phyloP scores from a whole-genome alignment of 1,140 invertebrate genomes.

The Calycopis cecrops region DNA sequence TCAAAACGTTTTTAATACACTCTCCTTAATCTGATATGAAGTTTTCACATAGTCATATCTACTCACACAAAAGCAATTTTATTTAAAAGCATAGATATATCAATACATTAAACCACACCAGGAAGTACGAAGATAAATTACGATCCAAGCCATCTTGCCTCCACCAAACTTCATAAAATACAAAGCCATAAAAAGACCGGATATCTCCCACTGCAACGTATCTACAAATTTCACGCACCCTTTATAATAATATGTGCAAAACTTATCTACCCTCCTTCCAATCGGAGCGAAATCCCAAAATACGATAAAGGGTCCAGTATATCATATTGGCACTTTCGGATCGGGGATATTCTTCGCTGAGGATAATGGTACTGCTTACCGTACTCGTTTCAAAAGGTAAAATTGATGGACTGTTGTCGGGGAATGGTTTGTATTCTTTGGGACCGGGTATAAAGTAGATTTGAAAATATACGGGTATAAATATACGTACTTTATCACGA shows the following conservation, averaged over 20 bases:
- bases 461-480: too few relatives aligned
- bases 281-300: slow-evolving; percentile 40
- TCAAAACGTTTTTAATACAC: too few relatives aligned
- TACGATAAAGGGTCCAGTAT: slow-evolving; percentile 60
- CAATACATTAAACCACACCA: too few relatives aligned
- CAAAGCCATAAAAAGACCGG: slow-evolving; percentile 33
- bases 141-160: slow-evolving; percentile 1
- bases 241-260: slow-evolving; percentile 55
- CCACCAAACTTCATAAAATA: slow-evolving; percentile 10
- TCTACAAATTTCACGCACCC: slow-evolving; percentile 66
- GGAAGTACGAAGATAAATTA: slow-evolving; percentile 3
- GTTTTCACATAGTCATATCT: too few relatives aligned
- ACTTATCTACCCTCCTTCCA: slow-evolving; percentile 60
- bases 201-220: slow-evolving; percentile 47
- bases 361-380: slow-evolving; percentile 43
- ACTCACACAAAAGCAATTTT: too few relatives aligned
- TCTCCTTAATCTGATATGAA: too few relatives aligned
- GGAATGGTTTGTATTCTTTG: slow-evolving; percentile 4
- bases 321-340: slow-evolving; percentile 65
- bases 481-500: too few relatives aligned
- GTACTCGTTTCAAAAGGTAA: slow-evolving; percentile 21
- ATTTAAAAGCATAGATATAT: too few relatives aligned
- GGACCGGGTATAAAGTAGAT: too few relatives aligned
- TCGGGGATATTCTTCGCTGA: slow-evolving; percentile 53
- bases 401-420: slow-evolving; percentile 29